Percentiles rank a stretch among this genome's conserved stretches.
Conservation (phyloP, 2,888 invertebrate genomes). For the Tridacna gigas region DNA sequence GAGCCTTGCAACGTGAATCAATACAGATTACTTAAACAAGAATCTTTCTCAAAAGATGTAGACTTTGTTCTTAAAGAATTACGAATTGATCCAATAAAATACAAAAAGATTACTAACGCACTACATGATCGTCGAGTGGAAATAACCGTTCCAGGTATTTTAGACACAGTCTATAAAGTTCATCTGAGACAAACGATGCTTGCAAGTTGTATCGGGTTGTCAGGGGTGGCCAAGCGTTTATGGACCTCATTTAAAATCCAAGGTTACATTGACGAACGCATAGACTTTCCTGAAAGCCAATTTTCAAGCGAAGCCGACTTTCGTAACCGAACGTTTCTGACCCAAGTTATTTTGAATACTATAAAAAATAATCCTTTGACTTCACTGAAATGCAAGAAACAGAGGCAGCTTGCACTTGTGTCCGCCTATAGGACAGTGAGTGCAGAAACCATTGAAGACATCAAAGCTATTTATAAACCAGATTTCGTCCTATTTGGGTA, state of each 20-base stretch:
- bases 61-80: conserved; percentile 23
- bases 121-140: neutral
- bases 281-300: neutral
- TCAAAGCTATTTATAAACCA: neutral
- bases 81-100: neutral
- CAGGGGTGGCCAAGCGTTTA: neutral
- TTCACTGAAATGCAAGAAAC: neutral
- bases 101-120: neutral
- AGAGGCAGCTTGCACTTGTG: neutral
- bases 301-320: neutral
- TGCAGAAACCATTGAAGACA: neutral
- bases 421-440: neutral
- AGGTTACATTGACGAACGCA: conserved; percentile 1
- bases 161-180: neutral
- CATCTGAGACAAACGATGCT: neutral
- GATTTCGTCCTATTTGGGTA: conserved; percentile 6
- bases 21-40: conserved; percentile 41
- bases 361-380: neutral
- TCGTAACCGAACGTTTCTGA: neutral
- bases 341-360: neutral
- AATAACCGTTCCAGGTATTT: neutral
- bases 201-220: neutral
- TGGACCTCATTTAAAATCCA: conserved; percentile 14
- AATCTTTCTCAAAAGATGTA: conserved; percentile 45
- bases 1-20: conserved; percentile 33